Base-by-base conservation (phyloP, 2,888 invertebrate species). In the Rhabditoides inermis region DNA sequence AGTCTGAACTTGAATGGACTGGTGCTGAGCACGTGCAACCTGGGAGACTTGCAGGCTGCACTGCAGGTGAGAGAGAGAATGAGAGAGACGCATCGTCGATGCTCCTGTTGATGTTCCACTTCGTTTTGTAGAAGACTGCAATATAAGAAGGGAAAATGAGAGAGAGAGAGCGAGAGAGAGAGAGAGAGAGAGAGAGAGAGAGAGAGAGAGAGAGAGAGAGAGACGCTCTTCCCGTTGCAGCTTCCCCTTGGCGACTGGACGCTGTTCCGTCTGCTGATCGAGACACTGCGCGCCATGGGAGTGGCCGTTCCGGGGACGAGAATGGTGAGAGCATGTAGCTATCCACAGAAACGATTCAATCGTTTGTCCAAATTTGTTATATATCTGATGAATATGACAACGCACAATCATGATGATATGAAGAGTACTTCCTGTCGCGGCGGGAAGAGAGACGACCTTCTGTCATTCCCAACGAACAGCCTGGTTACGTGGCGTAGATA, bases 11-110 rank as follows among this genome's bases (percentile, higher is more conserved):
- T 75, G 40, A 73, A 69, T 48, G 75, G 75, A 37, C 55, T 75
- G 7, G 75, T 73, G 2, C 57, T 75, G 12, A 77, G 78, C 6
- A 77, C 79, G 49, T 78, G 78, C 44, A 76, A 78, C 3, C 75
- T 79, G 71, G 76, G 77, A 27, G 77, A 75, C 12, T 74, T 80
- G 12, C 56, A 59, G 28, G 63, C 56, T 18, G 51, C 62, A 12
- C 27, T 60, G 30, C 28, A 47, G 23, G 57, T 60, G 20, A 28
- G 15, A 23, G n/a, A n/a, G n/a, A n/a, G n/a, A n/a, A n/a, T n/a
- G n/a, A n/a, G n/a, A n/a, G n/a, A n/a, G n/a, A n/a, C n/a, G n/a
- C n/a, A n/a, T n/a, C n/a, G n/a, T n/a, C n/a, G n/a, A n/a, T n/a
- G n/a, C 15, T 15, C 15, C 15, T 32, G 15, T 32, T 32, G 32